phyloP scores from a whole-genome alignment of 2,797 vertebrate genomes.

The Telmatherina bonti region DNA sequence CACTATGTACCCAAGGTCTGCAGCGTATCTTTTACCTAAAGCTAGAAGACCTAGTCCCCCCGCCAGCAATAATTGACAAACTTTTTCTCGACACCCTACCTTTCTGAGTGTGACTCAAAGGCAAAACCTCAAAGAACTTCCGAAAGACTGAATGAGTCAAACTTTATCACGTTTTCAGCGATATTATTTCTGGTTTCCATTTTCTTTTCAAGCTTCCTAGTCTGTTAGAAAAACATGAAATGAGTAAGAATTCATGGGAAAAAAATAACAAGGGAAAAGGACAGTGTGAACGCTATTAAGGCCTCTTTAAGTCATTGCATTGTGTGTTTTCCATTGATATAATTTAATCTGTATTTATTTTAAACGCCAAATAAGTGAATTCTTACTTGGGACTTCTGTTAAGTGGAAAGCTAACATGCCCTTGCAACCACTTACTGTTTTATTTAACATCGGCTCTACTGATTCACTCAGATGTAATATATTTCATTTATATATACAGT shows the following conservation, averaged over 20 bases:
- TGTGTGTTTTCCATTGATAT: constrained; percentile 45
- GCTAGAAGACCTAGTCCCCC: constrained; percentile 98
- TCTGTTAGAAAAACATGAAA: constrained; percentile 58
- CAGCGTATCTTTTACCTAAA: constrained; percentile 99
- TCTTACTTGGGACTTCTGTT: constrained; percentile 67
- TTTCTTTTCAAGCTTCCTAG: constrained; percentile 57
- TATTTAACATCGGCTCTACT: constrained; percentile 88
- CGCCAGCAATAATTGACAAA: constrained; percentile 99
- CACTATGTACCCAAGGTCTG: constrained; percentile 98
- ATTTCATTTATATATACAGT: constrained; percentile 82
- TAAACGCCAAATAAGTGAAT: constrained; percentile 74
- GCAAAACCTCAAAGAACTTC: constrained; percentile 84
- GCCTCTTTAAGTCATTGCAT: constrained; percentile 45
- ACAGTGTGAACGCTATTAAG: constrained; percentile 49
- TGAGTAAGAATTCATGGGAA: constrained; percentile 44
- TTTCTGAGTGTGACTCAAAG: constrained; percentile 87
- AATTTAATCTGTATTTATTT: constrained; percentile 57
- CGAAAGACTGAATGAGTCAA: constrained; percentile 75
- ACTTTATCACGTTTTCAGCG: constrained; percentile 64
- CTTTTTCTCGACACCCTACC: constrained; percentile 99
- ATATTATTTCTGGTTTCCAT: constrained; percentile 63
- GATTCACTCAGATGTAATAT: constrained; percentile 90
- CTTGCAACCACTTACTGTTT: constrained; percentile 80
- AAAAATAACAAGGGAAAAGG: constrained; percentile 32
- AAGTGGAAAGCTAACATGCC: constrained; percentile 74